Evolutionary conservation across 2,797 vertebrate species (phyloP), one percentile per base, ranked within the genome.

Genomic region (Xiphophorus birchmanni): DNA sequence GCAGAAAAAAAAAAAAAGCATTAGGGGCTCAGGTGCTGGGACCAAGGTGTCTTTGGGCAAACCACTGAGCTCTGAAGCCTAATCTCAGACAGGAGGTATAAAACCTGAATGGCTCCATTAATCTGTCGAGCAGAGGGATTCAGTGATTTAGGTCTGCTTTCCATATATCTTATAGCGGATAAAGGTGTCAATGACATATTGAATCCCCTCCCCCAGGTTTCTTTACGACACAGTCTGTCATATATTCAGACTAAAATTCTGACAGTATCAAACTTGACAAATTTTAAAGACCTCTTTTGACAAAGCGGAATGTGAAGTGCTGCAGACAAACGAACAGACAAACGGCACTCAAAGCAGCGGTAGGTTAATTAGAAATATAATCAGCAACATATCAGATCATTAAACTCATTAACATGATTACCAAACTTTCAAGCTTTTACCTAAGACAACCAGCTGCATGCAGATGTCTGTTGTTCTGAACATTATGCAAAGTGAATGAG

Each of bases 351-450:
- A 72, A 72, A 72, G 26, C 69, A 72, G 69, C 44, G 5, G 69
- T 47, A n/a, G 42, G 69, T 72, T 72, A 72, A 72, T 47, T 29
- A 37, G 44, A 72, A 47, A 72, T 29, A 47, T 72, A 72, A 72
- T 72, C 69, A 72, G 26, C 26, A 45, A 47, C 13, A 72, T 47
- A 47, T 29, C 26, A 45, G 42, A 72, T 72, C 69, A 47, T 72
- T 72, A 45, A 72, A 72, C 69, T 47, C 42, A 72, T 47, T 72
- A 72, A 72, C 42, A 72, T 26, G 44, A 72, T 32, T 47, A 29
- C 44, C 12, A 72, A 18, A 45, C 69, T 47, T 71, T 29, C 44
- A 44, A 72, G n/a, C 42, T 72, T 72, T 29, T 29, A 72, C 42
- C 11, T 45, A 45, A 72, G 42, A 47, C n/a, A 15, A 29, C 18